phyloP scores from a whole-genome alignment of 2,113 vertebrate species.

The Lonchura striata region DNA sequence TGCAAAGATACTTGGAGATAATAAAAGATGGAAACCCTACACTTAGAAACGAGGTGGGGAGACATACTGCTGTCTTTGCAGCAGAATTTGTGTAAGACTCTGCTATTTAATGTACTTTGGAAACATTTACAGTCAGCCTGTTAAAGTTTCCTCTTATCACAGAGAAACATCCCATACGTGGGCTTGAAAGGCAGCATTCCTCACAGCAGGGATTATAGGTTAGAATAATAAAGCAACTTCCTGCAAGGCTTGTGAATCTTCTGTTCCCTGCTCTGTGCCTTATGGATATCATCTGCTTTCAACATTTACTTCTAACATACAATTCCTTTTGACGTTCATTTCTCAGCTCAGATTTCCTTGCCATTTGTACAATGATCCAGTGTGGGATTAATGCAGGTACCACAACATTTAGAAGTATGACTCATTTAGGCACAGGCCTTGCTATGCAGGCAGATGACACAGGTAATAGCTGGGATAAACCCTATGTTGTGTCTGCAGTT shows the following conservation, averaged over 20 bases:
- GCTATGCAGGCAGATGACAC: not conserved
- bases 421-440: not conserved
- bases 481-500: not conserved
- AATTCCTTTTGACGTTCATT: not conserved
- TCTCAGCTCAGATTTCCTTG: not conserved
- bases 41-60: not conserved
- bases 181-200: slow-evolving; percentile 1
- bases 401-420: not conserved
- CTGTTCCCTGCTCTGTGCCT: not conserved
- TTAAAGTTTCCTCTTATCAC: slow-evolving; percentile 39
- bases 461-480: not conserved
- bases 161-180: slow-evolving; percentile 22
- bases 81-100: not conserved
- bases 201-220: slow-evolving; percentile 26
- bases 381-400: not conserved
- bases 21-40: not conserved
- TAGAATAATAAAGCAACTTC: slow-evolving; percentile 49
- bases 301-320: not conserved
- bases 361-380: not conserved
- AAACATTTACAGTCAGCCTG: not conserved
- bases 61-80: not conserved
- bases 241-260: slow-evolving; percentile 34
- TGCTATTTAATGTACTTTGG: not conserved
- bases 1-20: not conserved
- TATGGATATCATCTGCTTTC: slow-evolving; percentile 27